A percentile compares a stretch with the other conserved stretches of the same genome.
phyloP scores from a whole-genome alignment of 2,797 vertebrate genomes.

The Phoebastria nigripes region DNA sequence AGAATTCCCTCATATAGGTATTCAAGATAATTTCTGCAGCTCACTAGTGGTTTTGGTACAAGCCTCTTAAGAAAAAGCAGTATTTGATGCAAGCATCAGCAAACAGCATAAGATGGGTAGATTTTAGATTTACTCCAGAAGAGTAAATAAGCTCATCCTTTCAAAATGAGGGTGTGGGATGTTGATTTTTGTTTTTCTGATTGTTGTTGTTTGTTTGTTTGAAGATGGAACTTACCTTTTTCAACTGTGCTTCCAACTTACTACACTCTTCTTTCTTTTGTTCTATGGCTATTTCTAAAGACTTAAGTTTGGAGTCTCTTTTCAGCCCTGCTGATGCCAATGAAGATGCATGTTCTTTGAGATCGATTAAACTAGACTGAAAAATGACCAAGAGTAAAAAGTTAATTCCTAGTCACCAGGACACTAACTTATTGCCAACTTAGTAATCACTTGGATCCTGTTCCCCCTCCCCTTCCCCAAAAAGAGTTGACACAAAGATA shows the following conservation, averaged over 20 bases:
- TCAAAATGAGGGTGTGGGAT: neutral
- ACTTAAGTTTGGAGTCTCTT: constrained; percentile 98
- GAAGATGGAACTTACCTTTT: constrained; percentile 86
- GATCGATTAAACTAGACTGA: constrained; percentile 96
- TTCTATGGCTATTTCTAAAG: constrained; percentile 97
- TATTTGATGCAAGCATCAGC: constrained; percentile 67
- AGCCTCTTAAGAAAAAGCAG: constrained; percentile 25
- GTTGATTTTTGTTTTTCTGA: neutral
- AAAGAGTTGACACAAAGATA: neutral
- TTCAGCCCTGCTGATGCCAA: constrained; percentile 95
- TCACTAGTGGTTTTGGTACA: constrained; percentile 47
- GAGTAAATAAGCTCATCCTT: neutral
- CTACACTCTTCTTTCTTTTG: constrained; percentile 99
- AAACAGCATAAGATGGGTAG: constrained; percentile 44
- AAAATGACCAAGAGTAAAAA: constrained; percentile 70
- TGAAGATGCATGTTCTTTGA: constrained; percentile 97
- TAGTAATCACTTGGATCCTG: neutral
- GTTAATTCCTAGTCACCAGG: constrained; percentile 45
- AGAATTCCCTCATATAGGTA: constrained; percentile 28
- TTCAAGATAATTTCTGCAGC: constrained; percentile 45
- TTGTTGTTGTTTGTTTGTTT: neutral
- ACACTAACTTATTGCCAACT: constrained; percentile 30
- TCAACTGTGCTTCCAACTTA: constrained; percentile 98
- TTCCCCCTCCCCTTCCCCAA: constrained; percentile 38
- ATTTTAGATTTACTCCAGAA: constrained; percentile 29